phyloP scores from a whole-genome alignment of 2,888 invertebrate genomes.

The Cyrtodaria siliqua region DNA sequence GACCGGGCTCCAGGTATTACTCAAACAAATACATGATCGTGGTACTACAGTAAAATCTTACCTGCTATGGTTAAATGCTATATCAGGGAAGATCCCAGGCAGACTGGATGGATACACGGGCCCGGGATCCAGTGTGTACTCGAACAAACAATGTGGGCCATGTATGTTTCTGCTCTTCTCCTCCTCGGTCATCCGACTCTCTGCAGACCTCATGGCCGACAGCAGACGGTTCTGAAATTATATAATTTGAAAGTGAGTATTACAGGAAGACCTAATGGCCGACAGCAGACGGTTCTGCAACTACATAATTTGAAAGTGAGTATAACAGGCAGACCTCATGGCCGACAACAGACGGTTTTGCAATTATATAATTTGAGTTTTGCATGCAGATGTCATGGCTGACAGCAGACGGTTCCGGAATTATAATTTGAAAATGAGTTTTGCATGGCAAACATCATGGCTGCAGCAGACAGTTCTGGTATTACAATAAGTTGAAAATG shows the following conservation, averaged over 20 bases:
- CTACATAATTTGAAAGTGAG: no score
- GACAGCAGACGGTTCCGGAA: no score
- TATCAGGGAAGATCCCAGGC: constrained; percentile 82
- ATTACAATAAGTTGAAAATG: no score
- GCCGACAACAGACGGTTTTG: no score
- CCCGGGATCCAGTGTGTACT: constrained; percentile 88
- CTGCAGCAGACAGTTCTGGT: no score
- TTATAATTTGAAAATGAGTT: no score
- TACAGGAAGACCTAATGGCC: constrained; percentile 93
- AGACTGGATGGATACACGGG: constrained; percentile 85
- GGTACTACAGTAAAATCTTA: constrained; percentile 72
- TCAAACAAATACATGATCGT: no score
- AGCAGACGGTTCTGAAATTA: constrained; percentile 88
- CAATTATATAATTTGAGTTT: no score
- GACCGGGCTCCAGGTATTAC: no score
- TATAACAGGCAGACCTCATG: background rate
- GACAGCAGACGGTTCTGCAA: constrained; percentile 89
- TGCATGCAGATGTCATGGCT: background rate
- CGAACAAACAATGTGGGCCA: constrained; percentile 95
- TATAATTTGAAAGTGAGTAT: no score
- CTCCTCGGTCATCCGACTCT: constrained; percentile 91
- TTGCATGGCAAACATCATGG: no score
- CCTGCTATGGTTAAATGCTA: constrained; percentile 85
- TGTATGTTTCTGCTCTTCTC: constrained; percentile 93
- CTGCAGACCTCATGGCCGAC: constrained; percentile 93